Percentiles rank a stretch among this genome's conserved stretches.
These are phyloP conservation scores for Drosophila teissieri DNA, from an alignment of 1,140 invertebrate species.

Conservation along the genomic window DNA sequence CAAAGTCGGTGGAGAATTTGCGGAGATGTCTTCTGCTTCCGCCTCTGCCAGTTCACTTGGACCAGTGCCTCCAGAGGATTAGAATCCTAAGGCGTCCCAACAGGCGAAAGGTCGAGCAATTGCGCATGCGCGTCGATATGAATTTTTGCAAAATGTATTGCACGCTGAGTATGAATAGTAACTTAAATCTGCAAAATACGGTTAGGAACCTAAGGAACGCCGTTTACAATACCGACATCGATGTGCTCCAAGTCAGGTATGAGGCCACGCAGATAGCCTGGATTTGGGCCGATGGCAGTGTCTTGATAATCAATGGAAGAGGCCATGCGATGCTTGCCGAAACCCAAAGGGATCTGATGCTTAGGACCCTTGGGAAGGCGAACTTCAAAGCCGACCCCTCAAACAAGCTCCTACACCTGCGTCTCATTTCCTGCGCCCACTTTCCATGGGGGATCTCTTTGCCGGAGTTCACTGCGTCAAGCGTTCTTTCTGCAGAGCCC, in stretches of 20 bases:
- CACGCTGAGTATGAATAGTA: conserved; percentile 8
- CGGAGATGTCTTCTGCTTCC: conserved; percentile 21
- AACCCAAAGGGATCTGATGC: conserved; percentile 16
- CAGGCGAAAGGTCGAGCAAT: conserved; percentile 10
- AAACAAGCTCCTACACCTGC: conserved; percentile 10
- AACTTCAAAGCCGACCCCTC: background rate
- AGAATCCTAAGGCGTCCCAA: conserved; percentile 36
- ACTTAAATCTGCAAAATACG: conserved; percentile 9
- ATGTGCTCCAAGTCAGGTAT: conserved; percentile 37
- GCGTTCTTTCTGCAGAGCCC: background rate
- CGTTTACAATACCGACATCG: conserved; percentile 16
- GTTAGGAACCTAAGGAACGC: conserved; percentile 8
- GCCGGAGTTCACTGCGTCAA: conserved; percentile 8
- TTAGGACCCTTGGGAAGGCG: background rate
- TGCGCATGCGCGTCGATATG: conserved; percentile 27
- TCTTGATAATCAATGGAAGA: conserved; percentile 40
- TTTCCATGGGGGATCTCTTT: conserved; percentile 43
- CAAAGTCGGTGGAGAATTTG: conserved; percentile 4
- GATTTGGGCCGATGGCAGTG: conserved; percentile 43
- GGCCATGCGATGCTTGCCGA: conserved; percentile 11
- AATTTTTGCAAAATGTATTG: conserved; percentile 23
- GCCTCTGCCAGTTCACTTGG: conserved; percentile 4
- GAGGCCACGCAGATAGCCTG: conserved; percentile 32
- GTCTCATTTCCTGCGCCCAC: conserved; percentile 18
- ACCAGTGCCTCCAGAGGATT: conserved; percentile 37